Evolutionary conservation across 1,140 invertebrate species (phyloP).

Genomic region (Zophobas morio): DNA sequence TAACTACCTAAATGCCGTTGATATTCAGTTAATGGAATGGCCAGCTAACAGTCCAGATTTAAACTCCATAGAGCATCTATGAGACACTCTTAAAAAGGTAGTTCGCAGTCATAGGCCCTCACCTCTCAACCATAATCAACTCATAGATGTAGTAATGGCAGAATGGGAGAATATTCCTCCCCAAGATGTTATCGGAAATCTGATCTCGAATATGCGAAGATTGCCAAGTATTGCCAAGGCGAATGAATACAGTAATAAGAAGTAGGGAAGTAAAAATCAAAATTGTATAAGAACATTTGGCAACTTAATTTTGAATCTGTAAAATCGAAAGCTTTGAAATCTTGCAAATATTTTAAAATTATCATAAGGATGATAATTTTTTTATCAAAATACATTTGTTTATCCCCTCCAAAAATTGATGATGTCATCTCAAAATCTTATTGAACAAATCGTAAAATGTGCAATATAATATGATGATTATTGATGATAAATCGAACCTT

Average conservation of each 20-base stretch:
- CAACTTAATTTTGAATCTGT: too few species aligned
- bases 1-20: background rate
- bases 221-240: too few species aligned
- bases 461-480: too few species aligned
- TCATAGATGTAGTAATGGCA: constrained; percentile 27
- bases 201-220: background rate
- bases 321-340: too few species aligned
- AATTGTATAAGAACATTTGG: too few species aligned
- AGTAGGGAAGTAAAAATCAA: background rate
- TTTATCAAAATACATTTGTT: too few species aligned
- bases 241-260: constrained; percentile 15
- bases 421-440: too few species aligned
- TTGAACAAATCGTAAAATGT: too few species aligned
- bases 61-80: constrained; percentile 9
- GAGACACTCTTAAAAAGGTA: constrained; percentile 14
- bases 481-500: too few species aligned
- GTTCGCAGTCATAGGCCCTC: constrained; percentile 29
- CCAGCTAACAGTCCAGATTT: constrained; percentile 15
- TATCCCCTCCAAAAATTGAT: too few species aligned
- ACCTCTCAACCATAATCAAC: constrained; percentile 28
- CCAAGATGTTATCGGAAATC: constrained; percentile 21
- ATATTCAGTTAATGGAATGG: constrained; percentile 27
- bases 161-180: constrained; percentile 25
- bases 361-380: too few species aligned
- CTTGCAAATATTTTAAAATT: too few species aligned